Evolutionary conservation across 2,888 invertebrate species (phyloP).

Genomic region (Drosophila subquinaria): DNA sequence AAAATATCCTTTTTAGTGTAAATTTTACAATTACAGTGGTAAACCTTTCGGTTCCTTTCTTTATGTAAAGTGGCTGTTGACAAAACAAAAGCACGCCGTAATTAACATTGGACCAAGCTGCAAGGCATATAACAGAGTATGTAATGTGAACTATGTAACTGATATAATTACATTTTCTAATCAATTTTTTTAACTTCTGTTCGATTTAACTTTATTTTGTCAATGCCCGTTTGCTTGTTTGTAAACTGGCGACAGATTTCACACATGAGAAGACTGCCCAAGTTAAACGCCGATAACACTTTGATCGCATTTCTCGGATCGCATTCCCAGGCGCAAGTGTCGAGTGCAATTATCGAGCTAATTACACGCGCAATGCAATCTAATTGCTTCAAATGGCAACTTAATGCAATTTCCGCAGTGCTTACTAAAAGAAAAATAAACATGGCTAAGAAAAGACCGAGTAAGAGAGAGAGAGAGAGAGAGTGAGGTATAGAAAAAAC

Average conservation of each 20-base stretch:
- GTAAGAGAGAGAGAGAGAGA: not conserved
- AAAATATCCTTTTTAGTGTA: too few relatives aligned
- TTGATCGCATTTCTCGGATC: conserved; percentile 10
- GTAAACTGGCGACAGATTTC: conserved; percentile 57
- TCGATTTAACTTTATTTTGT: not conserved
- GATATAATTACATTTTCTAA: not conserved
- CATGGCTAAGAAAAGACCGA: conserved; percentile 4
- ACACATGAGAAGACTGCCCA: conserved; percentile 32
- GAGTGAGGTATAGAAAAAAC: not conserved
- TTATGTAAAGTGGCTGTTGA: not conserved
- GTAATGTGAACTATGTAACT: not conserved
- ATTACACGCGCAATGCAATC: conserved; percentile 65
- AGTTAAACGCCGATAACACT: not conserved
- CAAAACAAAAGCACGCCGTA: not conserved
- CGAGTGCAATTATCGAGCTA: conserved; percentile 62
- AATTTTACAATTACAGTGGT: too few relatives aligned
- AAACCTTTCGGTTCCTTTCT: not conserved
- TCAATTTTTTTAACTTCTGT: not conserved
- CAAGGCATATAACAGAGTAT: conserved; percentile 6
- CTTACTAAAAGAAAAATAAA: conserved; percentile 29
- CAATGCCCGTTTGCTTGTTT: conserved; percentile 28
- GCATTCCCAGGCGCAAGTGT: conserved; percentile 41
- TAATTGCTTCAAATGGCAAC: conserved; percentile 53
- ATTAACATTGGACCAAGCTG: not conserved
- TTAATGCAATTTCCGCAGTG: conserved; percentile 36